Conservation (phyloP, 1,140 invertebrate species). For the Coptotermes formosanus region DNA sequence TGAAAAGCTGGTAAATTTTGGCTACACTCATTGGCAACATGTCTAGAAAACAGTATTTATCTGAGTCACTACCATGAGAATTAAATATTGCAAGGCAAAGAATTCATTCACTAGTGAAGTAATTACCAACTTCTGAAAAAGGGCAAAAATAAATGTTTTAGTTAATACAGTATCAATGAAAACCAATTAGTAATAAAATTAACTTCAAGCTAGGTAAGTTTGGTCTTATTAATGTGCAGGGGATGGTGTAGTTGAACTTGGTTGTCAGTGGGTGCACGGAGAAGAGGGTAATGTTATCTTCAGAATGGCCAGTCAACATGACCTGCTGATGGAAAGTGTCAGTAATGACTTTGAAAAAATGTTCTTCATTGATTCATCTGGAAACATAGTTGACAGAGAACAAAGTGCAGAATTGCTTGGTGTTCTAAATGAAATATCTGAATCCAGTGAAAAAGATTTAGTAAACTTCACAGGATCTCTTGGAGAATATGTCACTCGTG, state of each 20-base stretch:
- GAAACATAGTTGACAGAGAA: conserved; percentile 42
- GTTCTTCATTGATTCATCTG: conserved; percentile 46
- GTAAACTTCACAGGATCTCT: conserved; percentile 43
- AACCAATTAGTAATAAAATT: too few species aligned
- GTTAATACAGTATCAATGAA: too few species aligned
- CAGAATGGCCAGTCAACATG: conserved; percentile 37
- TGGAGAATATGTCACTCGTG: conserved; percentile 51
- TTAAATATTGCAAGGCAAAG: too few species aligned
- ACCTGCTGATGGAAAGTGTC: conserved; percentile 17
- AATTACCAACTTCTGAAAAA: too few species aligned
- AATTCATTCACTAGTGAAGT: too few species aligned
- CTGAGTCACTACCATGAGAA: too few species aligned
- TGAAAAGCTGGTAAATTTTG: too few species aligned
- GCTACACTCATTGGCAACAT: too few species aligned
- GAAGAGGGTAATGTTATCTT: conserved; percentile 43
- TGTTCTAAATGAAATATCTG: conserved; percentile 39
- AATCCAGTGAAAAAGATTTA: conserved; percentile 40
- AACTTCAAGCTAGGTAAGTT: too few species aligned
- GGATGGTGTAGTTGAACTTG: conserved; percentile 46
- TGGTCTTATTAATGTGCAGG: conserved; percentile 29
- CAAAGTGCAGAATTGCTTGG: conserved; percentile 43
- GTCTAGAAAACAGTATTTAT: too few species aligned
- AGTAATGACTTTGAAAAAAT: conserved; percentile 31
- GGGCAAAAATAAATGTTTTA: too few species aligned
- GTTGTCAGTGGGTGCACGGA: conserved; percentile 55